Percentiles rank a stretch among this genome's conserved stretches.
Evolutionary conservation across 2,113 vertebrate genomes (phyloP).

Genomic region (Tachuris rubrigastra): DNA sequence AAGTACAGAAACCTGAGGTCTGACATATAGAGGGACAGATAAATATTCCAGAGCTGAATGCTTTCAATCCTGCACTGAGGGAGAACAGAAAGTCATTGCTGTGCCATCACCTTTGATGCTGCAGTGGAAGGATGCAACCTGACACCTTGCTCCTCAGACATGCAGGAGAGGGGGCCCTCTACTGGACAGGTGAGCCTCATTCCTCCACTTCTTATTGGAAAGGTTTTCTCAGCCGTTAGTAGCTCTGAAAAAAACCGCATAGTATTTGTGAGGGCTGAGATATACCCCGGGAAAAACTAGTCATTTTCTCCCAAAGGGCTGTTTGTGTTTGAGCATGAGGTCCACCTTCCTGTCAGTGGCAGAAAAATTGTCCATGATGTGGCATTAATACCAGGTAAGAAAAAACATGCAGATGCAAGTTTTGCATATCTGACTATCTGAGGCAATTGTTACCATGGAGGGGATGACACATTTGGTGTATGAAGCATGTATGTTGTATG

Average conservation of each 20-base stretch:
- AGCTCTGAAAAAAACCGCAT: background rate
- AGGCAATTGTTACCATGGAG: background rate
- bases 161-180: background rate
- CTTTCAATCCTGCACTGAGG: background rate
- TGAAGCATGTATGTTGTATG: too few relatives aligned
- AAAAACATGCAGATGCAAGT: background rate
- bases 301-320: background rate
- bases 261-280: background rate
- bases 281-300: background rate
- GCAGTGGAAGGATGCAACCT: background rate
- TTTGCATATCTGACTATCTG: rapidly evolving
- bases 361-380: background rate
- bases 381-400: background rate
- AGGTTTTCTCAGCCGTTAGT: background rate
- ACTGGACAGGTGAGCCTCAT: background rate
- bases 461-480: background rate
- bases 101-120: too few relatives aligned
- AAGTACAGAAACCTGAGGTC: background rate
- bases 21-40: rapidly evolving
- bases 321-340: background rate
- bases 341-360: background rate
- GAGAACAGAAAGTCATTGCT: background rate
- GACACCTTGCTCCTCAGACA: rapidly evolving
- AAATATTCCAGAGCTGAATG: background rate
- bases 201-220: background rate